A percentile compares a stretch with the other conserved stretches of the same genome.
Evolutionary conservation across 2,888 invertebrate genomes (phyloP).

Genomic region (Drosophila austrosaltans): DNA sequence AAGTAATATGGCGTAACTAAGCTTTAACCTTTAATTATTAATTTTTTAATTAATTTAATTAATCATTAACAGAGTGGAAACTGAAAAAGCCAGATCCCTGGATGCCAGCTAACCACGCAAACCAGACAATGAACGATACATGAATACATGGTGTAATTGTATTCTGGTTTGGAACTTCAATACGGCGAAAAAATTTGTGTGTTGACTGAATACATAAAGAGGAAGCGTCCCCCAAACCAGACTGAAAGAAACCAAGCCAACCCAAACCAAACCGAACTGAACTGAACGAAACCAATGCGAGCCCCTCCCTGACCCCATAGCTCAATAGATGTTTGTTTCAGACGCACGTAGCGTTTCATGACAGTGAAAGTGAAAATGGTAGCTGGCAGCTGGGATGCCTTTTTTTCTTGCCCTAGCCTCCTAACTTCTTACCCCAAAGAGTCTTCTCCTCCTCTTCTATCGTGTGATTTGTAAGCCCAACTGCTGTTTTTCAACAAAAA

Average conservation of each 20-base stretch:
- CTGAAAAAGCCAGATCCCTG: constrained; percentile 1
- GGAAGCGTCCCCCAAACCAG: constrained; percentile 19
- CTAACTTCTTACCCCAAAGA: neutral
- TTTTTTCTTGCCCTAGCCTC: constrained; percentile 36
- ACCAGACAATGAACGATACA: constrained; percentile 53
- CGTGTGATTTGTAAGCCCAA: constrained; percentile 67
- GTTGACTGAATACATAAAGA: constrained; percentile 54
- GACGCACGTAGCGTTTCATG: constrained; percentile 61
- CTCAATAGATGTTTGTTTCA: constrained; percentile 52
- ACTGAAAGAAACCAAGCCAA: neutral
- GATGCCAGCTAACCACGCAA: constrained; percentile 49
- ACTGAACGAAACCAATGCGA: neutral
- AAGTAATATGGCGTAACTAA: constrained; percentile 62
- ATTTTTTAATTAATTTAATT: too few relatives aligned
- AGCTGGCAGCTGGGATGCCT: constrained; percentile 66
- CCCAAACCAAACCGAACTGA: neutral
- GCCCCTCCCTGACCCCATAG: constrained; percentile 18
- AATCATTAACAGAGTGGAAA: constrained; percentile 24
- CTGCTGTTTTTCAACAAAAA: constrained; percentile 49
- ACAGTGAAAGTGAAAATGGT: constrained; percentile 63
- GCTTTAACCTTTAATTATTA: constrained; percentile 61
- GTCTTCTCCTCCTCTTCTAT: constrained; percentile 32
- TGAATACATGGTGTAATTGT: constrained; percentile 68
- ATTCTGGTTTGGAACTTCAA: constrained; percentile 64
- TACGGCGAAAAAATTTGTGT: constrained; percentile 27